Evolutionary conservation across 2,113 vertebrate species (phyloP).

Genomic region (Platanista minor): DNA sequence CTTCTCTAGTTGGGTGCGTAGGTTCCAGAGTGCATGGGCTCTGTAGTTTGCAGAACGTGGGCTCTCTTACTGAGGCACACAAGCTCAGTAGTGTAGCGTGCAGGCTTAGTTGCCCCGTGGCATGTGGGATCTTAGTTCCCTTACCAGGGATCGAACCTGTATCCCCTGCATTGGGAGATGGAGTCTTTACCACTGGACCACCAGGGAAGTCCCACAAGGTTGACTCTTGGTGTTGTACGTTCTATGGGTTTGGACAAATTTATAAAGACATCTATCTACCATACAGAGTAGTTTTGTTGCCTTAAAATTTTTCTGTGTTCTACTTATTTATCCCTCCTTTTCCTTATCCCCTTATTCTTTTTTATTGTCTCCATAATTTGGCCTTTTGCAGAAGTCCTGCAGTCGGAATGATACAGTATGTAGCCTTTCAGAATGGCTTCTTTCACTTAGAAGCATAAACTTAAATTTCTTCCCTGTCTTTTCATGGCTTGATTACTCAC

Average conservation of each 20-base stretch:
- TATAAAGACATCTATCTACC: background rate
- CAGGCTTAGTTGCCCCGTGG: too few relatives aligned
- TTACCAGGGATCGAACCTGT: too few relatives aligned
- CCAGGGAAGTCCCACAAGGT: background rate
- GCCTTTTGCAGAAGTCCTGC: background rate
- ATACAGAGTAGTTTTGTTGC: background rate
- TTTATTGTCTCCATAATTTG: background rate
- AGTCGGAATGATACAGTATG: background rate
- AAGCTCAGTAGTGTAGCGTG: too few relatives aligned
- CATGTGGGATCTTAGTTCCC: too few relatives aligned
- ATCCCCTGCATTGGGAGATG: too few relatives aligned
- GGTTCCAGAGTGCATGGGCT: too few relatives aligned
- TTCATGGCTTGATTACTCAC: background rate
- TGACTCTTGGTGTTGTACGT: background rate
- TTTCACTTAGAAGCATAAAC: background rate
- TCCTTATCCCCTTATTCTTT: background rate
- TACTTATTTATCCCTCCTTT: background rate
- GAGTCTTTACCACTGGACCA: too few relatives aligned
- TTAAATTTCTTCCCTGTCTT: background rate
- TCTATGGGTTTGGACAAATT: background rate
- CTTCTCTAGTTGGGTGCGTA: too few relatives aligned
- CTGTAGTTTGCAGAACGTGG: too few relatives aligned
- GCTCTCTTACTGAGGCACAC: too few relatives aligned
- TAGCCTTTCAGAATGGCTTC: background rate
- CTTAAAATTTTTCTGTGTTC: background rate